Percentiles rank a stretch among this genome's conserved stretches.
phyloP scores from a whole-genome alignment of 2,888 invertebrate species.

The Tubiluchus corallicola region DNA sequence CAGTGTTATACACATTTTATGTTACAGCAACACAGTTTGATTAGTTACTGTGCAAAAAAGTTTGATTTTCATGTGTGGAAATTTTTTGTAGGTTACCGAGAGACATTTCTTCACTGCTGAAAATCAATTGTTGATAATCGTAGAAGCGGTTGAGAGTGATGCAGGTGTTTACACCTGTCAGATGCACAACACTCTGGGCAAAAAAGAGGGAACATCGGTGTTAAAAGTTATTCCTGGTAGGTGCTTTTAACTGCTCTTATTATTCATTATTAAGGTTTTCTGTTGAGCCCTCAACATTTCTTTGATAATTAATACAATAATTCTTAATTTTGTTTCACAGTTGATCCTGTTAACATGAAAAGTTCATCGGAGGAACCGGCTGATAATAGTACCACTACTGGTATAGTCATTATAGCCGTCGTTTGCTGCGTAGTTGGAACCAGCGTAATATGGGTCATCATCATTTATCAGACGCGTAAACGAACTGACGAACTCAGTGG shows the following conservation, averaged over 20 bases:
- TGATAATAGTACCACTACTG: slow-evolving; percentile 49
- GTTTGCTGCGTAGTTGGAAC: slow-evolving; percentile 81
- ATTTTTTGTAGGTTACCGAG: slow-evolving; percentile 51
- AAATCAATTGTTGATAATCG: slow-evolving; percentile 68
- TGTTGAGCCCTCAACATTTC: neutral
- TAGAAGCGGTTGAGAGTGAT: slow-evolving; percentile 54
- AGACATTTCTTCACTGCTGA: slow-evolving; percentile 70
- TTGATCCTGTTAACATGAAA: too few relatives aligned
- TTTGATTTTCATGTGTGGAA: too few relatives aligned
- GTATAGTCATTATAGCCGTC: slow-evolving; percentile 70
- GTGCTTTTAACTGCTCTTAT: too few relatives aligned
- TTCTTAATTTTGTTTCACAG: too few relatives aligned
- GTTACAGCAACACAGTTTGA: too few relatives aligned
- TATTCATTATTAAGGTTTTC: slow-evolving; percentile 7
- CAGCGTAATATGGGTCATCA: slow-evolving; percentile 72
- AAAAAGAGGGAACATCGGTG: slow-evolving; percentile 47
- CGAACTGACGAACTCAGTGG: neutral
- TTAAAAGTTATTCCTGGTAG: slow-evolving; percentile 47
- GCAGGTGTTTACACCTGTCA: slow-evolving; percentile 74
- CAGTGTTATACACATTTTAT: too few relatives aligned
- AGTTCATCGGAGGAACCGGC: too few relatives aligned
- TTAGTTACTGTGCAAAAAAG: too few relatives aligned
- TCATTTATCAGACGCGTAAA: slow-evolving; percentile 65
- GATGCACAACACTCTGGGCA: slow-evolving; percentile 65
- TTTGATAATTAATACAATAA: neutral